A percentile compares a stretch with the other conserved stretches of the same genome.
phyloP scores from a whole-genome alignment of 2,888 invertebrate genomes.

The Aromia moschata region DNA sequence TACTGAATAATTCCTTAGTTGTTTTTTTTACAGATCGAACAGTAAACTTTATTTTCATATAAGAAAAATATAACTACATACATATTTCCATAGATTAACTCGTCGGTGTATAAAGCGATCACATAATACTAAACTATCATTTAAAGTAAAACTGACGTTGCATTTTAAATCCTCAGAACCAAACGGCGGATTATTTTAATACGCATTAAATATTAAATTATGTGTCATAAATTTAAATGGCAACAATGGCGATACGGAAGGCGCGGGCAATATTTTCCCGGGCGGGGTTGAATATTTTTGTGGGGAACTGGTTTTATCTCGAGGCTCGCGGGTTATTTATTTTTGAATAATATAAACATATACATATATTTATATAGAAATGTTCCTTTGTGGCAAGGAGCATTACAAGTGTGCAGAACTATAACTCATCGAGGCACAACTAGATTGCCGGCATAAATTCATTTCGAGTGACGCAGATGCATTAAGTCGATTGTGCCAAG shows the following conservation, averaged over 20 bases:
- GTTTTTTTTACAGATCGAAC: constrained; percentile 2
- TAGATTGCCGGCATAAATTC: constrained; percentile 48
- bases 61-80: constrained; percentile 2
- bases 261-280: constrained; percentile 42
- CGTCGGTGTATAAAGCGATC: neutral
- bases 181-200: constrained; percentile 47
- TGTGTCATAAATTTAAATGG: constrained; percentile 50
- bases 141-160: constrained; percentile 30
- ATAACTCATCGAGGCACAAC: constrained; percentile 43
- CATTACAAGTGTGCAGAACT: constrained; percentile 46
- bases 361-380: constrained; percentile 53
- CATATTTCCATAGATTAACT: constrained; percentile 1
- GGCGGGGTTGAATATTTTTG: constrained; percentile 49
- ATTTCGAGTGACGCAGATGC: constrained; percentile 47
- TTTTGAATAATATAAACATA: constrained; percentile 56
- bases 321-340: constrained; percentile 50
- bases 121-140: constrained; percentile 11
- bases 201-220: constrained; percentile 52
- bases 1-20: constrained; percentile 7
- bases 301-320: constrained; percentile 54
- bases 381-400: constrained; percentile 46
- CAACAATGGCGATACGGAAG: constrained; percentile 44
- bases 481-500: constrained; percentile 48
- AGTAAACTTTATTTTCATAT: neutral
- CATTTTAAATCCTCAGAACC: constrained; percentile 40